Evolutionary conservation across 2,888 invertebrate species (phyloP).

Genomic region (Sycophila texana): DNA sequence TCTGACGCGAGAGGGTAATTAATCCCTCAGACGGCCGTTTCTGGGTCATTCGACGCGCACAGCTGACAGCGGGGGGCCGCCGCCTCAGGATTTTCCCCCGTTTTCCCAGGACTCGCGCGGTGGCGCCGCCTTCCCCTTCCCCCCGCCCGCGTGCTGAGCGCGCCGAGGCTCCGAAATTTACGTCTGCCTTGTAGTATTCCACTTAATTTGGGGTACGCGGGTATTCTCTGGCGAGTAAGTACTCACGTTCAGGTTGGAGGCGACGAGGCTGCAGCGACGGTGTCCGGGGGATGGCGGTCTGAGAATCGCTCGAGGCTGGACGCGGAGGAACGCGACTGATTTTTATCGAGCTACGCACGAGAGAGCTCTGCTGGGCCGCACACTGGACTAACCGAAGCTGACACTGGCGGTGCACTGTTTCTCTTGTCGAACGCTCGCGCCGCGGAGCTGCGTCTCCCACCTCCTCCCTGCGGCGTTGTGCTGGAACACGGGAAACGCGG

Average conservation of each 20-base stretch:
- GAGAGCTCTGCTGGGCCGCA: neutral
- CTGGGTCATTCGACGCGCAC: conserved; percentile 39
- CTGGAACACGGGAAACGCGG: no score
- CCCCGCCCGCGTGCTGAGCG: neutral
- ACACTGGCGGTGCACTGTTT: neutral
- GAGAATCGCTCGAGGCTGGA: neutral
- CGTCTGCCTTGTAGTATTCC: neutral
- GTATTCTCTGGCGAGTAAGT: neutral
- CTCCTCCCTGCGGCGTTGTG: no score
- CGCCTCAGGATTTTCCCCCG: conserved; percentile 17
- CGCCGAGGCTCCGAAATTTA: neutral
- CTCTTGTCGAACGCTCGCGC: no score
- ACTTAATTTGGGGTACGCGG: neutral
- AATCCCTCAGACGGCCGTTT: neutral
- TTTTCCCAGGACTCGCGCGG: conserved; percentile 21
- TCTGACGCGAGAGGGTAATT: neutral
- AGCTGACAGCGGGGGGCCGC: conserved; percentile 6
- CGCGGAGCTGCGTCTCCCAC: no score
- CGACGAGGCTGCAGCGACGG: neutral
- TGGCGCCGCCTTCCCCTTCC: neutral
- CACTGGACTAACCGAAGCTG: conserved; percentile 33
- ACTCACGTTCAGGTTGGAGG: neutral
- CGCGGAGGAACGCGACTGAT: conserved; percentile 21
- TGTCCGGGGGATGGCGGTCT: neutral
- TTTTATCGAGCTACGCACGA: conserved; percentile 29